Evolutionary conservation across 2,888 invertebrate genomes (phyloP).

Genomic region (Nomada hirtipes): DNA sequence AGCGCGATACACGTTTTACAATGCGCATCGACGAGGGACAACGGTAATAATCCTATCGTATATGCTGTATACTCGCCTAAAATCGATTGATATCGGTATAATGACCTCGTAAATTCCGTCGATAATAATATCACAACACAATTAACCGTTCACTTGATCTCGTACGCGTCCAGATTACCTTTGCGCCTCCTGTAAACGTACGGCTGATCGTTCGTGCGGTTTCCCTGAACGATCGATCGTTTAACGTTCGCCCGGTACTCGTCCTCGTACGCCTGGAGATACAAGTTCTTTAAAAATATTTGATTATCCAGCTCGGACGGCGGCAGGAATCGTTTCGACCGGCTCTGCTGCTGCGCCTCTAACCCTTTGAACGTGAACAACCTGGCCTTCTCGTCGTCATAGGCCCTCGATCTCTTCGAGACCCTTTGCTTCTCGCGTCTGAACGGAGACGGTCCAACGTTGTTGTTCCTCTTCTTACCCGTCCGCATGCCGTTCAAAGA

Average conservation of each 20-base stretch:
- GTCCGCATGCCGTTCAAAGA: slow-evolving; percentile 65
- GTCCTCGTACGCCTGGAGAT: slow-evolving; percentile 81
- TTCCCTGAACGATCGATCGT: slow-evolving; percentile 74
- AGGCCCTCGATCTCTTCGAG: slow-evolving; percentile 29
- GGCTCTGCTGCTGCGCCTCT: slow-evolving; percentile 79
- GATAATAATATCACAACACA: slow-evolving; percentile 80
- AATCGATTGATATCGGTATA: slow-evolving; percentile 81
- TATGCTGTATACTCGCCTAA: slow-evolving; percentile 81
- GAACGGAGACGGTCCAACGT: background rate
- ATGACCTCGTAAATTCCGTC: slow-evolving; percentile 80
- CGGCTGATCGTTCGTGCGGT: slow-evolving; percentile 56
- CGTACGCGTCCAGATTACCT: slow-evolving; percentile 76
- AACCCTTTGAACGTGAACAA: slow-evolving; percentile 75
- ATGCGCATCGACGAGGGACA: slow-evolving; percentile 81
- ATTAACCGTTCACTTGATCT: slow-evolving; percentile 74
- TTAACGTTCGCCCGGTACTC: slow-evolving; percentile 82
- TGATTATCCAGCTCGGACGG: slow-evolving; percentile 81
- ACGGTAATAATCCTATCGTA: slow-evolving; percentile 80
- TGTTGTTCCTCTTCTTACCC: background rate
- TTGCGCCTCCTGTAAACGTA: slow-evolving; percentile 75
- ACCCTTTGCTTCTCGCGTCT: slow-evolving; percentile 10
- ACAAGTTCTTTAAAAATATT: slow-evolving; percentile 81
- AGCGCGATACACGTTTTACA: slow-evolving; percentile 80
- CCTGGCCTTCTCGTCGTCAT: slow-evolving; percentile 54
- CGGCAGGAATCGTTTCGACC: slow-evolving; percentile 79